Base-by-base conservation (phyloP, 2,113 vertebrate species). In the Sceloporus tristichus region DNA sequence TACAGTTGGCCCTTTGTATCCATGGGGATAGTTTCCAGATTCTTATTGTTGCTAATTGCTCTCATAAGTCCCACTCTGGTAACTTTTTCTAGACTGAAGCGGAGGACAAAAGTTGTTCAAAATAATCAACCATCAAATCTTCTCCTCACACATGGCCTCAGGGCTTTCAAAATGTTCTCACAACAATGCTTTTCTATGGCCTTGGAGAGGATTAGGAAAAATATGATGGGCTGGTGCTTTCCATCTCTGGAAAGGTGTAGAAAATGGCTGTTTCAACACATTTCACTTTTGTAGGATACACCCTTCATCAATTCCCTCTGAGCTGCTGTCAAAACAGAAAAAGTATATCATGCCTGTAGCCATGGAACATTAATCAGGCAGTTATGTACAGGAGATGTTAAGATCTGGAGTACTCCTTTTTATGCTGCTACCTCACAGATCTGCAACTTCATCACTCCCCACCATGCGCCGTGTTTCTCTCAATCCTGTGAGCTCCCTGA, bases 321-420 rank as follows among this genome's bases (percentile, higher is more conserved):
- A 75, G 34, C 80, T 42, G 73, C n/a, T 40, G 70, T 68, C 85
- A 74, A 93, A 86, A 27, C 14, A 65, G 23, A 87, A 91, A 92
- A 10, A 29, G 74, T 2, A 53, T 79, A 80, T 85, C 34, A 53
- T 87, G 90, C 90, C 91, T 87, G 70, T 76, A 89, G 90, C 94
- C 85, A 65, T 73, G 85, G n/a, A 90, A 65, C 65, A 62, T 48
- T 62, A 89, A 89, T 27, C 66, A 87, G 85, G 81, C 83, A 85
- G 83, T 82, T 65, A 38, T 9, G 62, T 66, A 80, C 62, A 42
- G 42, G 5, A 71, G 85, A 9, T 9, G 56, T 71, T 80, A 82
- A 0, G 1, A 54, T 34, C 34, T 82, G 40, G 79, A 85, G 59
- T 0, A 38, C 27, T 42, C 82, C 81, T 88, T 84, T 13, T 77